These are phyloP conservation scores for Himantopus leucocephalus DNA, from an alignment of 2,113 vertebrate genomes.

Conservation along the genomic window DNA sequence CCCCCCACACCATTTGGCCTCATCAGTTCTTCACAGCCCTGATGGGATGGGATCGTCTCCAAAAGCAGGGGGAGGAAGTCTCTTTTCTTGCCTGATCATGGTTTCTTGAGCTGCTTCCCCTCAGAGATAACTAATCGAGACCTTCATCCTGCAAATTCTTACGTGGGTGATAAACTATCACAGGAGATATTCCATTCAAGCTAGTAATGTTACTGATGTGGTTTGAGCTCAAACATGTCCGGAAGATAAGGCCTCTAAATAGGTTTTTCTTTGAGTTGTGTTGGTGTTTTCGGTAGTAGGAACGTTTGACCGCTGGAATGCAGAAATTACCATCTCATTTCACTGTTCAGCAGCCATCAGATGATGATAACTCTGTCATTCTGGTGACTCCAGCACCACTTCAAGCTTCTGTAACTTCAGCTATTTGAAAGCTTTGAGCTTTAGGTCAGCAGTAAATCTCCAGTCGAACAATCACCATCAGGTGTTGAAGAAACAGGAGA, in stretches of 20 bases:
- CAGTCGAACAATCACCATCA: neutral
- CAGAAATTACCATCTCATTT: neutral
- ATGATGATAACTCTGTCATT: neutral
- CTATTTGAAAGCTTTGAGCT: neutral
- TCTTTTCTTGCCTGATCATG: neutral
- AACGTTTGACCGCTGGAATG: neutral
- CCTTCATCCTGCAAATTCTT: neutral
- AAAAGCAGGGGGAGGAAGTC: neutral
- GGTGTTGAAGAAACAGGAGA: slow-evolving; percentile 41
- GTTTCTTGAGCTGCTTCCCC: neutral
- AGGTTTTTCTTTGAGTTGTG: neutral
- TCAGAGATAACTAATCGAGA: neutral
- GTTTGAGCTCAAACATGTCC: neutral
- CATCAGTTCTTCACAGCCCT: neutral
- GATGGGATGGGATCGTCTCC: accelerated
- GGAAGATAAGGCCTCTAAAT: neutral
- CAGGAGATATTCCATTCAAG: neutral
- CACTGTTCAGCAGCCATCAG: neutral
- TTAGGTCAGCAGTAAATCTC: slow-evolving; percentile 14
- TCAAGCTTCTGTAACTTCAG: neutral
- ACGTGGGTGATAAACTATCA: neutral
- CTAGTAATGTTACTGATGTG: neutral
- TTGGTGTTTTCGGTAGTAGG: neutral
- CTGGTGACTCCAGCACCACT: neutral
- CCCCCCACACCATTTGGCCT: neutral